Base-by-base conservation (phyloP, 2,113 vertebrate genomes). In the Anolis carolinensis region DNA sequence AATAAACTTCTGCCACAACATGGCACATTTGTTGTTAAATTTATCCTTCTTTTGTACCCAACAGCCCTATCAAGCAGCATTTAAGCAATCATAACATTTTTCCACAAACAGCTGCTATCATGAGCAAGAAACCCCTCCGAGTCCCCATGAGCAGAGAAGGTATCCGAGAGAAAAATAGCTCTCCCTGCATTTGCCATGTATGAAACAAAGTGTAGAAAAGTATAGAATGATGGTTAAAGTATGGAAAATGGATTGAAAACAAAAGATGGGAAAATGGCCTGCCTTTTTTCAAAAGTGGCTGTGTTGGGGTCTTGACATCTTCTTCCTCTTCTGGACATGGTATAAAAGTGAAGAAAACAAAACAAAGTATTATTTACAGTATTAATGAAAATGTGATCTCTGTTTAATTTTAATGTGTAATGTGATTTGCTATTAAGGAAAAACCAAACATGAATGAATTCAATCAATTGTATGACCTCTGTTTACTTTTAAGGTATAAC, bases 201-300 rank as follows among this genome's bases (percentile, higher is more conserved):
- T 55, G 50, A 85, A 52, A 86, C 18, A 92, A 88, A 8, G 2
- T 34, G 84, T 25, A 70, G 88, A 3, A 87, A 92, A 93, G 89
- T 14, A 5, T 86, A 89, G 94, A 90, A 13, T 87, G 86, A 93
- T 94, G 88, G 92, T 88, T 94, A 94, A 82, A 92, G 86, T 89
- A 94, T 77, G 90, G 25, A 93, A 95, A 93, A 82, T 91, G 91
- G 90, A 89, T 89, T 93, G 90, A 96, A 97, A 95, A 93, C 84
- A 96, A 95, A 97, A 95, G 93, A 93, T 96, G 95, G 94, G 96
- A 95, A 97, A 97, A 86, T 97, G 98, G 79, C 98, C 98, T 99
- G 98, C 98, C 98, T 99, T 99, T 99, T 98, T 96, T 99, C 97
- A 99, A 98, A 96, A 99, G 98, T 93, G 98, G 98, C 94, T 98